These are phyloP conservation scores for Oeneis ivallda DNA, from an alignment of 2,888 invertebrate genomes.

Conservation along the genomic window DNA sequence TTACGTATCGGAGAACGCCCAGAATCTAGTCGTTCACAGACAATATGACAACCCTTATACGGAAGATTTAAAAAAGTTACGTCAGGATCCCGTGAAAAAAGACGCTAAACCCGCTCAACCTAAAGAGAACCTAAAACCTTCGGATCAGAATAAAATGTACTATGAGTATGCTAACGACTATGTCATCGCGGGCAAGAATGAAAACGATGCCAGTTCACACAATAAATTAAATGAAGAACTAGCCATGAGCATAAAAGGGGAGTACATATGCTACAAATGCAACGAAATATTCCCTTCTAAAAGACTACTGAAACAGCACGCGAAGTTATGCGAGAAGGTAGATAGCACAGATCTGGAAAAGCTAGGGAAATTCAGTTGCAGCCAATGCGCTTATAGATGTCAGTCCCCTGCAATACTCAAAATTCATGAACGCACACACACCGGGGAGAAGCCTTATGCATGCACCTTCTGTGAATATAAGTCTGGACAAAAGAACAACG, in stretches of 20 bases:
- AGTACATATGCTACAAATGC: slow-evolving; percentile 69
- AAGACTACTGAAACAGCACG: slow-evolving; percentile 66
- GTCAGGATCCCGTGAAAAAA: slow-evolving; percentile 52
- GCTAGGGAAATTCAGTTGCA: slow-evolving; percentile 67
- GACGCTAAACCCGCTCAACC: slow-evolving; percentile 57
- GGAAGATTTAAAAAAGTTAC: slow-evolving; percentile 61
- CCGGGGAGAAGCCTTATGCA: slow-evolving; percentile 74
- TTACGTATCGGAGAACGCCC: slow-evolving; percentile 62
- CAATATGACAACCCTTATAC: slow-evolving; percentile 64
- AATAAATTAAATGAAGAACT: slow-evolving; percentile 59
- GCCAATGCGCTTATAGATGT: slow-evolving; percentile 72
- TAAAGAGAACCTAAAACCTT: slow-evolving; percentile 68
- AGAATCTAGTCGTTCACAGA: slow-evolving; percentile 68
- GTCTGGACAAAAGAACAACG: slow-evolving; percentile 77
- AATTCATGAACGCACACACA: slow-evolving; percentile 75
- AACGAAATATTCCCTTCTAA: slow-evolving; percentile 67
- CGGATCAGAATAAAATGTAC: slow-evolving; percentile 64
- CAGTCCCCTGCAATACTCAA: slow-evolving; percentile 77
- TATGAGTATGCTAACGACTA: slow-evolving; percentile 50
- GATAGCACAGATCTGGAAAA: slow-evolving; percentile 52
- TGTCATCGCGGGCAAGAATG: slow-evolving; percentile 44
- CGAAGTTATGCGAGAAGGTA: slow-evolving; percentile 57
- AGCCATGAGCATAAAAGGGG: slow-evolving; percentile 65
- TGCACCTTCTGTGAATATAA: slow-evolving; percentile 77
- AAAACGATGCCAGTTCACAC: slow-evolving; percentile 50